These are phyloP conservation scores for Uloborus plumipes DNA, from an alignment of 2,888 invertebrate species.

Conservation along the genomic window DNA sequence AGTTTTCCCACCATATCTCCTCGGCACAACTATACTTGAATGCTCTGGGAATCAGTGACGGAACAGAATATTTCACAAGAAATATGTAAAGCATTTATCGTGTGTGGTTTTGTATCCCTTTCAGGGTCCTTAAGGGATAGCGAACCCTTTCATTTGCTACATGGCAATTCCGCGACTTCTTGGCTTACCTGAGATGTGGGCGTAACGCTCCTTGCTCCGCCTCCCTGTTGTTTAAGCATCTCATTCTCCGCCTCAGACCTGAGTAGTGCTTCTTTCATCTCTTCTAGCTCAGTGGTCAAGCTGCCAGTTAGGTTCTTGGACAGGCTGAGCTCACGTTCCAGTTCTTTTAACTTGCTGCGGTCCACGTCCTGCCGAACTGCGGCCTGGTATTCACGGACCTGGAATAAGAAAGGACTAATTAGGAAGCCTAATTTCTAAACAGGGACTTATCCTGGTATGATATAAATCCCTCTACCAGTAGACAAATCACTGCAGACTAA, in stretches of 20 bases:
- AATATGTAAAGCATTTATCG: too few relatives aligned
- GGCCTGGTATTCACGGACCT: constrained; percentile 68
- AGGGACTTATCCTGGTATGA: too few relatives aligned
- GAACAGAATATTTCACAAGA: too few relatives aligned
- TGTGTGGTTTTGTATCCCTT: too few relatives aligned
- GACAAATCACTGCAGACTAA: background rate
- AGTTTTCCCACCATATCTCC: too few relatives aligned
- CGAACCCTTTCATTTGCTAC: too few relatives aligned
- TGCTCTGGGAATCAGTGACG: too few relatives aligned
- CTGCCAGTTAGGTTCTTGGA: constrained; percentile 79
- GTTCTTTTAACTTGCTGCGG: constrained; percentile 78
- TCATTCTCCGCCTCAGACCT: constrained; percentile 71
- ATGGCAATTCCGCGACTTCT: too few relatives aligned
- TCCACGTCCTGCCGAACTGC: constrained; percentile 76
- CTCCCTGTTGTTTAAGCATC: constrained; percentile 68
- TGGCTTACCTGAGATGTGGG: constrained; percentile 61
- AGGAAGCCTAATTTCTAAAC: background rate
- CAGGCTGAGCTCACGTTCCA: constrained; percentile 88
- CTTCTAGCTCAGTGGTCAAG: constrained; percentile 81
- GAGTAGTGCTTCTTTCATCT: constrained; percentile 74
- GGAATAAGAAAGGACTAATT: background rate
- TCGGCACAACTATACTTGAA: too few relatives aligned
- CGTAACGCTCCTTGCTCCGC: constrained; percentile 48
- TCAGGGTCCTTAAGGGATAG: too few relatives aligned
- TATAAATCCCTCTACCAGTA: too few relatives aligned